These are phyloP conservation scores for Psittacula derbiana DNA, from an alignment of 2,797 vertebrate species.

Conservation along the genomic window DNA sequence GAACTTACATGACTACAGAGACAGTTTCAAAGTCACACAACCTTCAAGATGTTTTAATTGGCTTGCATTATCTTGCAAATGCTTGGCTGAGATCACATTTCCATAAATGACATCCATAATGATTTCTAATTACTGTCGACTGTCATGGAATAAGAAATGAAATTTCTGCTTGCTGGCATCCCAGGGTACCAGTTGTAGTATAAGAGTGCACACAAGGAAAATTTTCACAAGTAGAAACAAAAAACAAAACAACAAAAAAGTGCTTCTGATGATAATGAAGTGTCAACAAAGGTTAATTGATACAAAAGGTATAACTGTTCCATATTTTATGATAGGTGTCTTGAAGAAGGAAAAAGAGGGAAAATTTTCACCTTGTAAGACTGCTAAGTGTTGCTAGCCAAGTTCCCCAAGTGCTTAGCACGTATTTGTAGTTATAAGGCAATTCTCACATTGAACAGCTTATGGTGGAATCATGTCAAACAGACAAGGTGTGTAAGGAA, in stretches of 20 bases:
- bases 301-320: neutral
- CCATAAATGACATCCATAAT: neutral
- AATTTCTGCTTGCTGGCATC: neutral
- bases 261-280: neutral
- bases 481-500: neutral
- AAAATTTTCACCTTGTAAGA: neutral
- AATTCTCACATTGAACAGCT: neutral
- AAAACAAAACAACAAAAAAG: neutral
- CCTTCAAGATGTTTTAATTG: neutral
- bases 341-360: neutral
- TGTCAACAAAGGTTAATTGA: neutral
- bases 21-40: neutral
- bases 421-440: neutral
- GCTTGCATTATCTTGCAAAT: neutral
- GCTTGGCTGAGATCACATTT: neutral
- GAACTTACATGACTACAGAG: neutral
- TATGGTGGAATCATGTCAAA: neutral
- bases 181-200: neutral
- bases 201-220: fast-evolving
- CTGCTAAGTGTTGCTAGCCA: neutral
- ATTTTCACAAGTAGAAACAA: neutral
- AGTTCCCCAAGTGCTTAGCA: neutral
- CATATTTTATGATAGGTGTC: neutral
- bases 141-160: neutral
- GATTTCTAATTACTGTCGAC: neutral